Conservation (phyloP, 1,140 invertebrate genomes). For the Hylaeus volcanicus region DNA sequence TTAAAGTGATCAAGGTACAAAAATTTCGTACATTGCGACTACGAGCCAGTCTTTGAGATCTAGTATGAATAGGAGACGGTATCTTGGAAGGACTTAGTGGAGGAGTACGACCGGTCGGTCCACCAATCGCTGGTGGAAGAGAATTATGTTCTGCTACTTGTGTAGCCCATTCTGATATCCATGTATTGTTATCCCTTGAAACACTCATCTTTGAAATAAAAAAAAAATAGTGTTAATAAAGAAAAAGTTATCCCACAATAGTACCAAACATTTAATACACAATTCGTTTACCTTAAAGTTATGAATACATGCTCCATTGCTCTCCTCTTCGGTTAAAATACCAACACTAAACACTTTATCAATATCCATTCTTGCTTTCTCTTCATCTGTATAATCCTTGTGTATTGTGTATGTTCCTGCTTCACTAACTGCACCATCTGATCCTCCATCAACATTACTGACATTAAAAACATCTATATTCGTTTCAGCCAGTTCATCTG, state of each 20-base stretch:
- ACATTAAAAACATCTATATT: constrained; percentile 71
- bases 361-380: constrained; percentile 92
- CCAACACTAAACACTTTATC: constrained; percentile 87
- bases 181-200: constrained; percentile 72
- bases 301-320: constrained; percentile 76
- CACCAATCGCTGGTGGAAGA: constrained; percentile 66
- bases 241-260: not conserved
- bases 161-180: constrained; percentile 83
- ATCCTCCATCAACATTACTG: constrained; percentile 64
- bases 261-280: constrained; percentile 2
- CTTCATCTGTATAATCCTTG: constrained; percentile 91
- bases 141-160: constrained; percentile 80
- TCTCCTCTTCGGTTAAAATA: constrained; percentile 76
- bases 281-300: constrained; percentile 69
- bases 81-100: constrained; percentile 84
- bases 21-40: constrained; percentile 58
- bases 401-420: constrained; percentile 94
- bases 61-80: constrained; percentile 82
- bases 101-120: constrained; percentile 77
- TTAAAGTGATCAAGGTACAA: not conserved
- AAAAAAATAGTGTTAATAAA: constrained; percentile 4
- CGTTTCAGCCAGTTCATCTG: constrained; percentile 45
- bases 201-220: constrained; percentile 58
- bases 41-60: constrained; percentile 72
- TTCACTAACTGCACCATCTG: constrained; percentile 87